phyloP scores from a whole-genome alignment of 2,888 invertebrate species.

The Lycaena phlaeas region DNA sequence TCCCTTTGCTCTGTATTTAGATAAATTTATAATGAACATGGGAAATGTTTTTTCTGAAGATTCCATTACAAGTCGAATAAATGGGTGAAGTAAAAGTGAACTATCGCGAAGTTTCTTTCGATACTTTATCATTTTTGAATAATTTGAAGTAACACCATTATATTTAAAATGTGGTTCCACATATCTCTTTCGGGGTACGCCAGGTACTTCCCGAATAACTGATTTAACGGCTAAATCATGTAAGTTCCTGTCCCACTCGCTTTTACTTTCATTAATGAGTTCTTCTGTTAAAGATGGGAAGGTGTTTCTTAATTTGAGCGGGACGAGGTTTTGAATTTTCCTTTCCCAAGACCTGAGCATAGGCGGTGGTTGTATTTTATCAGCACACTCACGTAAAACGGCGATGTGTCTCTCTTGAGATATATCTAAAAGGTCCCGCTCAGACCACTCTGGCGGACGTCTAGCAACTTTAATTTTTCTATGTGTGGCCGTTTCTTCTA shows the following conservation, averaged over 20 bases:
- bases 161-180: slow-evolving; percentile 71
- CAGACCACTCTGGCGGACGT: slow-evolving; percentile 37
- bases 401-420: slow-evolving; percentile 66
- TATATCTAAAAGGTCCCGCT: slow-evolving; percentile 58
- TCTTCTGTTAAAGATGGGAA: slow-evolving; percentile 68
- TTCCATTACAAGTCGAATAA: slow-evolving; percentile 74
- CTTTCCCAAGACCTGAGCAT: slow-evolving; percentile 76
- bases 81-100: slow-evolving; percentile 75
- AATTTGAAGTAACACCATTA: slow-evolving; percentile 75
- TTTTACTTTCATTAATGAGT: slow-evolving; percentile 70
- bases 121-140: slow-evolving; percentile 69
- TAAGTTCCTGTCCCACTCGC: slow-evolving; percentile 73
- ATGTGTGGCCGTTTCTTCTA: slow-evolving; percentile 50
- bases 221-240: slow-evolving; percentile 77
- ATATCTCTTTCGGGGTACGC: slow-evolving; percentile 59
- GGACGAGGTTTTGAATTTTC: slow-evolving; percentile 73
- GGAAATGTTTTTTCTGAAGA: slow-evolving; percentile 69
- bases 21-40: slow-evolving; percentile 64
- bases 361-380: slow-evolving; percentile 71
- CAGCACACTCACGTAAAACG: slow-evolving; percentile 71
- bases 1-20: slow-evolving; percentile 53
- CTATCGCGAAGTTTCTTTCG: slow-evolving; percentile 69
- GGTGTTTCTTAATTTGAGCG: slow-evolving; percentile 64
- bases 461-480: slow-evolving; percentile 49
- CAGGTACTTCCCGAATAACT: slow-evolving; percentile 73